Evolutionary conservation across 53 echinoderm and acorn worm genomes (phyloP).

Genomic region (Echinarachnius parma): DNA sequence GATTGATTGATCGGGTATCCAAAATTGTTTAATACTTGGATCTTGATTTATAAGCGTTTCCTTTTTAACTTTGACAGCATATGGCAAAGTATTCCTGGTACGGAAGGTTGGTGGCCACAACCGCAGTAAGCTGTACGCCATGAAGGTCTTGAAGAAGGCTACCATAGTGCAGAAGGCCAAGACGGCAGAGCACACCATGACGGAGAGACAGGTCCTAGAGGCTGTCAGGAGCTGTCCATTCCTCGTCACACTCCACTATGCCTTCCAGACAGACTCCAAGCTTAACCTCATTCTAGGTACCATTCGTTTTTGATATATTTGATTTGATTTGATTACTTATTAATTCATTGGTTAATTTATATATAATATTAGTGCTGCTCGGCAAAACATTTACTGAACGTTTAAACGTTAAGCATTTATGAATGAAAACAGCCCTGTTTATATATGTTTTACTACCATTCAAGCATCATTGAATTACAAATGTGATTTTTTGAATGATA

Average conservation of each 20-base stretch:
- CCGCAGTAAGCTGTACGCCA: constrained; percentile 83
- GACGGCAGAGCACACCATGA: constrained; percentile 98
- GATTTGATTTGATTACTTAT: neutral
- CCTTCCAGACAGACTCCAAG: constrained; percentile 98
- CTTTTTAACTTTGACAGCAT: constrained; percentile 51
- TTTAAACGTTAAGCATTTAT: too few relatives aligned
- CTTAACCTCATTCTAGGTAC: constrained; percentile 93
- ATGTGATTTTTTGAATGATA: too few relatives aligned
- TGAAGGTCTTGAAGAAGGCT: constrained; percentile 99
- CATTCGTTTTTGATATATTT: neutral
- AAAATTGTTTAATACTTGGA: neutral
- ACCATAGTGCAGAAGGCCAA: constrained; percentile 98
- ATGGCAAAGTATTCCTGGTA: constrained; percentile 99
- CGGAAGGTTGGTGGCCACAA: constrained; percentile 84
- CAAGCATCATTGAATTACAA: too few relatives aligned
- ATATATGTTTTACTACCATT: too few relatives aligned
- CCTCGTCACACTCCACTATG: constrained; percentile 95
- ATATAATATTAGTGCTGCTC: too few relatives aligned
- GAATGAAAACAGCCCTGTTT: too few relatives aligned
- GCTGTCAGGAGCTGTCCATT: constrained; percentile 89
- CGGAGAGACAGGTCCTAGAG: constrained; percentile 97
- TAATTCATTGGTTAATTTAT: neutral
- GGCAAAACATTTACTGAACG: too few relatives aligned
- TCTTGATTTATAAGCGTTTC: neutral
- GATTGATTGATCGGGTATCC: neutral